phyloP scores from a whole-genome alignment of 2,113 vertebrate species.

The Neomonachus schauinslandi region DNA sequence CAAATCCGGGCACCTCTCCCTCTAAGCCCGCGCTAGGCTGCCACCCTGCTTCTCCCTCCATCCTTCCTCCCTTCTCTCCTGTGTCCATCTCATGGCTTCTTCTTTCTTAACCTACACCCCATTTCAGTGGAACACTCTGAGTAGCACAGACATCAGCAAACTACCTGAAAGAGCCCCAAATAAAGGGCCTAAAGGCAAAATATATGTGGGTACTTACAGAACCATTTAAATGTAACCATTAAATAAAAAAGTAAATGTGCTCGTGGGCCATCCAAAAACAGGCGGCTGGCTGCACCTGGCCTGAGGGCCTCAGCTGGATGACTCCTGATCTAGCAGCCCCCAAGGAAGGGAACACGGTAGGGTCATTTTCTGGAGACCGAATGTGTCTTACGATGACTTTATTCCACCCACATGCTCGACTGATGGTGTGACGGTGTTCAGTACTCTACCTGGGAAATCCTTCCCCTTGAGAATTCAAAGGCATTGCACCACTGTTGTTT shows the following conservation, averaged over 20 bases:
- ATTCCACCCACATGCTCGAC: neutral
- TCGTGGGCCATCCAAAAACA: neutral
- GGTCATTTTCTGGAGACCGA: neutral
- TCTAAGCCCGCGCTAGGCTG: neutral
- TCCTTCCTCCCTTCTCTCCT: neutral
- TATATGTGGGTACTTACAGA: neutral
- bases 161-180: neutral
- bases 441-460: neutral
- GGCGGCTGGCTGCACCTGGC: neutral
- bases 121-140: neutral
- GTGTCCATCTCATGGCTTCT: neutral
- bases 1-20: neutral
- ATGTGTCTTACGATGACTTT: neutral
- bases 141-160: neutral
- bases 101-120: neutral
- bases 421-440: neutral
- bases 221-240: neutral
- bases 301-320: neutral
- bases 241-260: neutral
- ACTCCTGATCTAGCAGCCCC: neutral
- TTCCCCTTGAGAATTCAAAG: neutral
- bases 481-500: neutral
- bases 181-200: neutral
- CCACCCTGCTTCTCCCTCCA: neutral
- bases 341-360: neutral